phyloP scores from a whole-genome alignment of 2,888 invertebrate species.

The Aporophyla lueneburgensis region DNA sequence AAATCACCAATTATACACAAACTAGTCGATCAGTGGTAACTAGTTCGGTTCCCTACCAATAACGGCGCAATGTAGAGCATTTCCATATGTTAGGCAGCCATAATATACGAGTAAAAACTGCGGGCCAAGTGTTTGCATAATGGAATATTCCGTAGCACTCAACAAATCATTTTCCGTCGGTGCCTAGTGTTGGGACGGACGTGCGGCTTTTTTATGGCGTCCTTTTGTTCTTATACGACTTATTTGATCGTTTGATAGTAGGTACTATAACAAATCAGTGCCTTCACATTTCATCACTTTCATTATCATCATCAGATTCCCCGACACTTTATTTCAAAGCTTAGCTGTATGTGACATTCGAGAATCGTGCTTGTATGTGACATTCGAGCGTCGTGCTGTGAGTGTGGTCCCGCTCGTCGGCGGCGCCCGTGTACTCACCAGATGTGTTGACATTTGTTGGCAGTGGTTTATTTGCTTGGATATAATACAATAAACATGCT shows the following conservation, averaged over 20 bases:
- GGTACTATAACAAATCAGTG: too few species aligned
- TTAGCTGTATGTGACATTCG: too few species aligned
- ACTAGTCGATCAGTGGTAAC: slow-evolving; percentile 10
- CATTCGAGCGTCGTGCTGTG: neutral
- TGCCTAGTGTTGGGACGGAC: slow-evolving; percentile 57
- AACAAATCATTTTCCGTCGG: slow-evolving; percentile 74
- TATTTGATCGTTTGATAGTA: slow-evolving; percentile 5
- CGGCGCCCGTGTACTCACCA: slow-evolving; percentile 27
- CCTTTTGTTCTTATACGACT: slow-evolving; percentile 9
- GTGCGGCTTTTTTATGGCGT: slow-evolving; percentile 16
- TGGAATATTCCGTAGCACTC: slow-evolving; percentile 70
- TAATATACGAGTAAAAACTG: slow-evolving; percentile 60
- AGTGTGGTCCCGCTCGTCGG: neutral
- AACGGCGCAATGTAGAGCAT: slow-evolving; percentile 44
- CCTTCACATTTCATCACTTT: neutral
- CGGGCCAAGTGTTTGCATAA: slow-evolving; percentile 70
- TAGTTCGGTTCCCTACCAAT: slow-evolving; percentile 13
- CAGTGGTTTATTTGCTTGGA: slow-evolving; percentile 40
- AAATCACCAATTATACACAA: neutral
- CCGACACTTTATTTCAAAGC: neutral
- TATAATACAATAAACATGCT: slow-evolving; percentile 35
- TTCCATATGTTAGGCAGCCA: slow-evolving; percentile 50
- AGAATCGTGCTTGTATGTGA: neutral
- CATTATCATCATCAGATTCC: neutral
- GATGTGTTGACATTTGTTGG: slow-evolving; percentile 53